Evolutionary conservation across 2,113 vertebrate genomes (phyloP).

Genomic region (Furnarius figulus): DNA sequence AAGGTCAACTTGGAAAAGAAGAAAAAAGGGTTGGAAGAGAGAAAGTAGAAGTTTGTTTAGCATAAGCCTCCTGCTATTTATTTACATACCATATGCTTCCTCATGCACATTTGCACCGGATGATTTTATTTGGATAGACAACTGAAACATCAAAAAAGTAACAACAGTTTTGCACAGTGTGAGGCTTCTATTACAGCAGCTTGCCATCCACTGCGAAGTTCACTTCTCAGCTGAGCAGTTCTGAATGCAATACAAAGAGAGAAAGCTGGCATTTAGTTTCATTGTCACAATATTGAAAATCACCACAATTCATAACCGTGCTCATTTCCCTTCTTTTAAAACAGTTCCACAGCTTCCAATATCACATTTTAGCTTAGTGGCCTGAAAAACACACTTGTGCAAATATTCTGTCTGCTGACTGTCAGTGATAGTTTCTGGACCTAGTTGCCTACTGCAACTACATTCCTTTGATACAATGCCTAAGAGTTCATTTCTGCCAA

Average conservation of each 20-base stretch:
- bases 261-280: conserved; percentile 41
- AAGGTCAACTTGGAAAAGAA: conserved; percentile 28
- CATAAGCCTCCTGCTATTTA: conserved; percentile 50
- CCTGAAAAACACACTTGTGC: conserved; percentile 14
- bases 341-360: conserved; percentile 9
- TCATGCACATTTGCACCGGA: neutral
- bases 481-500: neutral
- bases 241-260: conserved; percentile 24
- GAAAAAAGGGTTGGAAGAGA: neutral
- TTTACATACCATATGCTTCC: conserved; percentile 62
- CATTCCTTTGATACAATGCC: neutral
- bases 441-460: neutral
- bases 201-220: conserved; percentile 32
- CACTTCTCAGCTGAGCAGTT: conserved; percentile 53
- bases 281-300: conserved; percentile 49
- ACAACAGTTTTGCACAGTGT: conserved; percentile 50
- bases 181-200: conserved; percentile 39
- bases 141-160: conserved; percentile 60
- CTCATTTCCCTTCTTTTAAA: conserved; percentile 36
- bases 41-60: conserved; percentile 18
- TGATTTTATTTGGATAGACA: conserved; percentile 67
- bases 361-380: conserved; percentile 18
- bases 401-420: conserved; percentile 6
- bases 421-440: conserved; percentile 3
- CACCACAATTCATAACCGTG: conserved; percentile 24